Conservation (phyloP, 2,888 invertebrate genomes). For the Aspidiotus rigidus region DNA sequence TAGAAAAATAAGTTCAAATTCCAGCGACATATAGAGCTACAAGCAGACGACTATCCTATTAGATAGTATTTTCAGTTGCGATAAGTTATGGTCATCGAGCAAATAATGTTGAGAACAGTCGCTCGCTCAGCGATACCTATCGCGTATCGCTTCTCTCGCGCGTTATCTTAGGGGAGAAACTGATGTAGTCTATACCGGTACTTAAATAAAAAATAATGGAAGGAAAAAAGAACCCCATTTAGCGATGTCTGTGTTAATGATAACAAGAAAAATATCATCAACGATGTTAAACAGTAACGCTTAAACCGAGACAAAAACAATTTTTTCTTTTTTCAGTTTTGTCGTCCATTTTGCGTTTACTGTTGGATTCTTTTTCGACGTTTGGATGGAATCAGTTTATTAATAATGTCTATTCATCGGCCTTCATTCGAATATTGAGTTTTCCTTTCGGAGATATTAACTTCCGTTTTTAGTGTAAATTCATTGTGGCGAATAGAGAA, state of each 20-base stretch:
- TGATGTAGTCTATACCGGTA: background rate
- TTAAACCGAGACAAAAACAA: constrained; percentile 24
- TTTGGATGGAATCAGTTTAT: constrained; percentile 17
- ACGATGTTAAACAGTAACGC: constrained; percentile 12
- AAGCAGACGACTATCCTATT: background rate
- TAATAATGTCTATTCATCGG: constrained; percentile 15
- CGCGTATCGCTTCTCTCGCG: constrained; percentile 13
- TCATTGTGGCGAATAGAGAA: no score
- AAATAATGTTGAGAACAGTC: constrained; percentile 10
- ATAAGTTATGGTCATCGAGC: constrained; percentile 30
- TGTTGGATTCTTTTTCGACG: background rate
- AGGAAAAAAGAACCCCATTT: constrained; percentile 9
- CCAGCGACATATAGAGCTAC: constrained; percentile 19
- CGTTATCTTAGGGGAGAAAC: no score
- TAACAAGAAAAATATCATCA: constrained; percentile 29
- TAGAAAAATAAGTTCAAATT: constrained; percentile 24
- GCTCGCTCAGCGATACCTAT: constrained; percentile 19
- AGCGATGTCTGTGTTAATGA: constrained; percentile 24
- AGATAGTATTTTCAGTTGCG: constrained; percentile 25
- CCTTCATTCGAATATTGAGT: background rate
- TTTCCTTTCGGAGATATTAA: no score
- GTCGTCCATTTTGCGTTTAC: constrained; percentile 7
- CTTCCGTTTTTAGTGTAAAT: no score
- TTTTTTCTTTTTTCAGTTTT: constrained; percentile 23
- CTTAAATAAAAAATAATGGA: constrained; percentile 7